Evolutionary conservation across 2,113 vertebrate genomes (phyloP).

Genomic region (Channa maculata): DNA sequence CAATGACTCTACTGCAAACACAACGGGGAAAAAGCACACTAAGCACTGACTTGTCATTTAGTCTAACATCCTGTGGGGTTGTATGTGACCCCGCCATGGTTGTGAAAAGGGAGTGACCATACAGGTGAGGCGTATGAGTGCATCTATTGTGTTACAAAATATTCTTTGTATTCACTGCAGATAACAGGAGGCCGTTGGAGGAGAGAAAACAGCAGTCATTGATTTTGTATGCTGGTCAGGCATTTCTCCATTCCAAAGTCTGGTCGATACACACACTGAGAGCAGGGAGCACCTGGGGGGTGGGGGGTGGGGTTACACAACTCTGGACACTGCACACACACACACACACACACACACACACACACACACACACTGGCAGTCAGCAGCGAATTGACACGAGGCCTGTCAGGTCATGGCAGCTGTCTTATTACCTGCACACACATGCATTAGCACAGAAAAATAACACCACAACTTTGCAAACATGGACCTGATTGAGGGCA

Average conservation of each 20-base stretch:
- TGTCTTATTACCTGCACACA: slow-evolving; percentile 70
- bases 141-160: slow-evolving; percentile 56
- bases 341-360: slow-evolving; percentile 6
- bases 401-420: slow-evolving; percentile 74
- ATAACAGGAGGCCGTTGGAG: slow-evolving; percentile 74
- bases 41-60: slow-evolving; percentile 63
- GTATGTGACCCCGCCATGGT: slow-evolving; percentile 22
- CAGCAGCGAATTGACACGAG: slow-evolving; percentile 58
- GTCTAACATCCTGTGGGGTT: slow-evolving; percentile 48
- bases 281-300: slow-evolving; percentile 44
- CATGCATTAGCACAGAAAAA: slow-evolving; percentile 40
- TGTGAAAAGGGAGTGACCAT: slow-evolving; percentile 39
- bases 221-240: slow-evolving; percentile 85
- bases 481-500: slow-evolving; percentile 8
- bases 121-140: slow-evolving; percentile 59
- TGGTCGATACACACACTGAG: slow-evolving; percentile 82
- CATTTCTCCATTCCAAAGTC: slow-evolving; percentile 83
- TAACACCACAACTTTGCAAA: slow-evolving; percentile 30
- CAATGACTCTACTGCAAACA: slow-evolving; percentile 34
- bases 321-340: slow-evolving; percentile 52
- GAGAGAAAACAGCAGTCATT: slow-evolving; percentile 81
- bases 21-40: slow-evolving; percentile 16
- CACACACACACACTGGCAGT: slow-evolving; percentile 24
- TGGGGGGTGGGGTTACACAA: slow-evolving; percentile 37
- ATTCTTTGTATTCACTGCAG: slow-evolving; percentile 79